These are phyloP conservation scores for Macrophya alboannulata DNA, from an alignment of 2,888 invertebrate species.

Conservation along the genomic window DNA sequence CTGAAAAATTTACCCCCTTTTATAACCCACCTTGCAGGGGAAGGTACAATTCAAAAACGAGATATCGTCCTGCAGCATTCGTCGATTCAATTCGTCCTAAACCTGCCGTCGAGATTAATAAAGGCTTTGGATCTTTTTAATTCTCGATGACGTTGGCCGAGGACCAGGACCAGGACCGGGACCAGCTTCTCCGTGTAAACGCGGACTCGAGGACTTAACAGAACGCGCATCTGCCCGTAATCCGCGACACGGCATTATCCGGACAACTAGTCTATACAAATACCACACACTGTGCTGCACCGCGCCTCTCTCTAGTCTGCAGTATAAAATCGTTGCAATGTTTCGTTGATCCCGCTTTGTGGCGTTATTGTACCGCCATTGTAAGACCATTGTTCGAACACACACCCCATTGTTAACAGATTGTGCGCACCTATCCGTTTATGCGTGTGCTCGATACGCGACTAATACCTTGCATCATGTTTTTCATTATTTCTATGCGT, in stretches of 20 bases:
- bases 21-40: not conserved
- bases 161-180: not conserved
- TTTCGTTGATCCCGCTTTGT: conserved; percentile 77
- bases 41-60: not conserved
- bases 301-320: not conserved
- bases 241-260: conserved; percentile 38
- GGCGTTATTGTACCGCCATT: conserved; percentile 71
- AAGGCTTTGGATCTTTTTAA: conserved; percentile 35
- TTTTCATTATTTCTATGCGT: conserved; percentile 67
- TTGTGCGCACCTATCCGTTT: conserved; percentile 71
- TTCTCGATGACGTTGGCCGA: conserved; percentile 37
- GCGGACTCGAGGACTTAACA: not conserved
- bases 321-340: conserved; percentile 61
- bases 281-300: not conserved
- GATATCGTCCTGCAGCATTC: conserved; percentile 25
- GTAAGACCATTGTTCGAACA: conserved; percentile 70
- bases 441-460: conserved; percentile 39
- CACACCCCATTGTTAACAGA: conserved; percentile 72
- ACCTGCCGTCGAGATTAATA: conserved; percentile 37
- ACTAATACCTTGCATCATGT: conserved; percentile 56
- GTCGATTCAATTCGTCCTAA: conserved; percentile 34
- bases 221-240: conserved; percentile 49
- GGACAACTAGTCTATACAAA: not conserved
- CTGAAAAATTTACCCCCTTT: not conserved
- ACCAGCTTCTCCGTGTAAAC: conserved; percentile 3